Percentiles rank a stretch among this genome's conserved stretches.
Evolutionary conservation across 53 echinoderm and acorn worm species (phyloP).

Genomic region (Paracentrotus lividus): DNA sequence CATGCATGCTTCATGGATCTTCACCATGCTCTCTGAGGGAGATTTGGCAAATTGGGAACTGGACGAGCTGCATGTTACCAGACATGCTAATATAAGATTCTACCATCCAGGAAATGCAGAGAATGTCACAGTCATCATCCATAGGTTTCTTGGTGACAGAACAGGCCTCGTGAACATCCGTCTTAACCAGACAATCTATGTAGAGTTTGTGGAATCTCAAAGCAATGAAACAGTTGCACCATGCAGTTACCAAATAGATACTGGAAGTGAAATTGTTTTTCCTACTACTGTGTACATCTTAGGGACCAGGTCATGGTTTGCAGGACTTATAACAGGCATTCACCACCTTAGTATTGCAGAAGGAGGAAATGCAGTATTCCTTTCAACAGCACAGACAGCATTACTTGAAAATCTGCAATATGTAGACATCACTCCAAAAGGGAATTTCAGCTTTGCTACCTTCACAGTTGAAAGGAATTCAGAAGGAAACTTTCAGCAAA

Average conservation of each 20-base stretch:
- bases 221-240: slow-evolving; percentile 91
- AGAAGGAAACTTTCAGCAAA: slow-evolving; percentile 83
- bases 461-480: slow-evolving; percentile 86
- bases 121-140: slow-evolving; percentile 89
- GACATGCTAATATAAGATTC: slow-evolving; percentile 88
- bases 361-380: slow-evolving; percentile 81
- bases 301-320: slow-evolving; percentile 80
- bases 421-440: slow-evolving; percentile 78
- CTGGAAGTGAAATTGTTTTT: slow-evolving; percentile 90
- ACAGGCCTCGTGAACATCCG: slow-evolving; percentile 87
- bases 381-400: slow-evolving; percentile 91
- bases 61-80: slow-evolving; percentile 91
- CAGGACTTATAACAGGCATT: slow-evolving; percentile 88
- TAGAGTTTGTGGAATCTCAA: slow-evolving; percentile 91
- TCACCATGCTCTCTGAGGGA: slow-evolving; percentile 91
- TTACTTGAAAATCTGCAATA: slow-evolving; percentile 85
- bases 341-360: slow-evolving; percentile 85
- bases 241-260: slow-evolving; percentile 87
- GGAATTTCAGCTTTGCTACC: slow-evolving; percentile 90
- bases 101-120: slow-evolving; percentile 78
- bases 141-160: slow-evolving; percentile 87
- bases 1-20: slow-evolving; percentile 86
- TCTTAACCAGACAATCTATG: slow-evolving; percentile 81
- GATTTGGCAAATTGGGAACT: slow-evolving; percentile 83
- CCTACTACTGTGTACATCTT: slow-evolving; percentile 84